Evolutionary conservation across 2,888 invertebrate species (phyloP), one percentile per base, ranked within the genome.

Genomic region (Metellina segmentata): DNA sequence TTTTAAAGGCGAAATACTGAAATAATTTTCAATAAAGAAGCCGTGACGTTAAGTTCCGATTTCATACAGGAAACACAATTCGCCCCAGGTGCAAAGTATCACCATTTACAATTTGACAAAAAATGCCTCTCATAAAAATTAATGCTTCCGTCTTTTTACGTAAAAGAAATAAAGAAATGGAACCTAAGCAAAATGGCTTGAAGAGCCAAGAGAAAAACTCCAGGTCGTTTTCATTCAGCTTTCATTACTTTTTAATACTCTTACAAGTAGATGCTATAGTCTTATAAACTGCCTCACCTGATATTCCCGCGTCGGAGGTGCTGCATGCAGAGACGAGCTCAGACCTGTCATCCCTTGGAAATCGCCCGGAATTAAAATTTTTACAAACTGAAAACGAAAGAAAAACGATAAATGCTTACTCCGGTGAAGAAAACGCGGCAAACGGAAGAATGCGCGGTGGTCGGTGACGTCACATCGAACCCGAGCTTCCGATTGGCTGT

Each of bases 361-460:
- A 74, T 88, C 52, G 52, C 75, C 77, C 85, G 77, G 75, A 81
- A 88, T 88, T 88, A 88, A 88, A 88, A 81, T 81, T 81, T 86
- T 77, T 72, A 34, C 74, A 85, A 85, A 85, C 52, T 52, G 75
- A 81, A 88, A 88, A 81, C 88, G 88, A 88, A 88, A 81, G 81
- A 88, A 88, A n/a, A 88, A 88, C 88, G 81, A 61, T 16, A 16
- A 61, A 61, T 16, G 61, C 75, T 75, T 79, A 53, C 74, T 75
- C 74, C 48, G 34, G 53, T 11, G 71, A 82, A 77, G 82, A 85
- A 82, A 85, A 85, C 83, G 81, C 82, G 78, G 71, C 70, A 83
- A 72, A 72, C 89, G n/a, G 75, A 85, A 85, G 72, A 78, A 72
- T 89, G 78, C 72, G 83, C 85, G 82, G 82, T 70, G 75, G 75